Evolutionary conservation across 2,888 invertebrate genomes (phyloP).

Genomic region (Branchellion lobata): DNA sequence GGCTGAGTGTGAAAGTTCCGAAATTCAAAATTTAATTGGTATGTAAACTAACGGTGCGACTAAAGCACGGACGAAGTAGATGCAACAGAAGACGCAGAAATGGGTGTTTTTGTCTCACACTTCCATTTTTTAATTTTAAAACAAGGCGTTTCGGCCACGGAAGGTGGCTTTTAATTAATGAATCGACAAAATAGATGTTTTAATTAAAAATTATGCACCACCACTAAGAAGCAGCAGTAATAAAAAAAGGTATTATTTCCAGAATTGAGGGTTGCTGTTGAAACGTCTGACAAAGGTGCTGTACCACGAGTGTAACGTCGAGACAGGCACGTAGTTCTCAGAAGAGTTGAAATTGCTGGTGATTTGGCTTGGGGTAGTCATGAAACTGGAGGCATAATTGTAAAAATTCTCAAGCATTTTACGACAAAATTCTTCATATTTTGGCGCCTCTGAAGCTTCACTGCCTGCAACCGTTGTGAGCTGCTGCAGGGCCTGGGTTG

Average conservation of each 20-base stretch:
- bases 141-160: neutral
- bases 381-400: slow-evolving; percentile 88
- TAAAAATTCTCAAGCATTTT: slow-evolving; percentile 91
- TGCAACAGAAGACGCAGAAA: too few relatives aligned
- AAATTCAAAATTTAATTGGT: too few relatives aligned
- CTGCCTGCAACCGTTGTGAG: slow-evolving; percentile 62
- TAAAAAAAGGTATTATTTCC: slow-evolving; percentile 66
- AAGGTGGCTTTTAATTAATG: neutral
- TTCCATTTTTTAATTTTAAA: too few relatives aligned
- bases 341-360: slow-evolving; percentile 70
- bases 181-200: neutral
- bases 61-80: too few relatives aligned
- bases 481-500: slow-evolving; percentile 66
- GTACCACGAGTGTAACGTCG: slow-evolving; percentile 87
- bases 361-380: slow-evolving; percentile 77
- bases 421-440: slow-evolving; percentile 68
- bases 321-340: slow-evolving; percentile 82
- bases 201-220: too few relatives aligned
- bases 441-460: slow-evolving; percentile 56
- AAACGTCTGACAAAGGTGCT: slow-evolving; percentile 84
- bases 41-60: too few relatives aligned
- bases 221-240: too few relatives aligned
- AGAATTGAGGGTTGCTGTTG: slow-evolving; percentile 87
- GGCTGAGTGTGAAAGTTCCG: too few relatives aligned
- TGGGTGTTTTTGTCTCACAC: too few relatives aligned